phyloP scores from a whole-genome alignment of 2,797 vertebrate genomes.

The Prunella strophiata region DNA sequence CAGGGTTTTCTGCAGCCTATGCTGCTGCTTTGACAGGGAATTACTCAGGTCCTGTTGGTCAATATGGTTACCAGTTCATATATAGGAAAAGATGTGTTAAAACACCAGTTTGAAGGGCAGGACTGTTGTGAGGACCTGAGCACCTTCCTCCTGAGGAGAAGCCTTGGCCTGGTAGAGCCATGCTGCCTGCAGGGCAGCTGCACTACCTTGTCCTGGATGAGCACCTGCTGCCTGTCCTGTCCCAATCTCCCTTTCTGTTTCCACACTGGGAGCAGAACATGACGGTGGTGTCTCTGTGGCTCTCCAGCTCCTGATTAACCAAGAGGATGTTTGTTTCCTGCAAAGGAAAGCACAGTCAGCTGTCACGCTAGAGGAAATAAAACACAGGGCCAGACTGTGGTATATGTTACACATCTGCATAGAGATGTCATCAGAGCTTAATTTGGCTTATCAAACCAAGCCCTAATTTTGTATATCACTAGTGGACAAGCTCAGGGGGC shows the following conservation, averaged over 20 bases:
- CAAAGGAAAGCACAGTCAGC: neutral
- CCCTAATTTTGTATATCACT: neutral
- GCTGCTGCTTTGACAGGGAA: neutral
- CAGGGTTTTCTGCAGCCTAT: neutral
- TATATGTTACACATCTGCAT: neutral
- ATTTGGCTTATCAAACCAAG: neutral
- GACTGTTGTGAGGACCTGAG: neutral
- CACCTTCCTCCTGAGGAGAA: neutral
- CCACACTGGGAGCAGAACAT: neutral
- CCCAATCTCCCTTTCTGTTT: neutral
- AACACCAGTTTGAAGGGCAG: neutral
- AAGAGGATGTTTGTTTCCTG: constrained; percentile 33
- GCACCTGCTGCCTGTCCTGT: fast-evolving
- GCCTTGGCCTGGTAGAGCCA: neutral
- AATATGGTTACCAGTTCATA: neutral
- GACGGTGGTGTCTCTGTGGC: neutral
- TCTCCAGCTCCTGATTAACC: neutral
- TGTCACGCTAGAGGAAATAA: neutral
- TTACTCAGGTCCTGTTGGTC: neutral
- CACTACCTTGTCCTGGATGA: neutral
- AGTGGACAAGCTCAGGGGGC: neutral
- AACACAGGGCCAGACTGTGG: neutral
- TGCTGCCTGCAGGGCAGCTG: neutral
- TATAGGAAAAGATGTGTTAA: neutral
- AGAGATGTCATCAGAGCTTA: neutral